Base-by-base conservation (phyloP, 1,140 invertebrate species). In the Cyclina sinensis region DNA sequence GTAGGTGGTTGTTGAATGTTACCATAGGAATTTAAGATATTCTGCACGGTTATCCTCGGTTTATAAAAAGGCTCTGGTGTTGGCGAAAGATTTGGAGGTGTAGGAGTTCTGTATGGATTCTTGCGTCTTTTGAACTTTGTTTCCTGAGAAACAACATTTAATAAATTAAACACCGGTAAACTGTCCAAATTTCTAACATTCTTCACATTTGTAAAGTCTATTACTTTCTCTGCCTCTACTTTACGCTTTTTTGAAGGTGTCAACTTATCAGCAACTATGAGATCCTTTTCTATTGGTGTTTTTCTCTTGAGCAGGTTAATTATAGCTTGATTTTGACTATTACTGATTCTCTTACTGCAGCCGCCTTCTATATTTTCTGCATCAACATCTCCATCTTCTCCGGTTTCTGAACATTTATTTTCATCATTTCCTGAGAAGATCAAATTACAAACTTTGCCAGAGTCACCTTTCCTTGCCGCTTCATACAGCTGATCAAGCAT, bases 401-500 rank as follows among this genome's bases (percentile, higher is more conserved):
- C 57, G 27, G 9, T 21, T 5, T 21, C 57, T 12, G 21, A n/a
- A n/a, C n/a, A n/a, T n/a, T n/a, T n/a, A n/a, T n/a, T n/a, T n/a
- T n/a, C n/a, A 37, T 37, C 39, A 35, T 54, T 46, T 54, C 30
- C 46, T 21, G 48, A 32, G 37, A 73, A 84, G 18, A 84, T 84
- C 59, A 84, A 39, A 51, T 84, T 51, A 51, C 37, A 68, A 0
- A 84, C 12, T 39, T 54, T 27, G 5, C 27, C 59, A 18, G 82
- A 73, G 24, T 84, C 68, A 3, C 68, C 82, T 16, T 74, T 24
- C n/a, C 12, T 21, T 11, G 82, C 82, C 16, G 82, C 82, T 51
- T 84, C 82, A 46, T 73, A 84, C 27, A 84, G 43, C 14, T 84
- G 39, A 27, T 84, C 82, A 21, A 84, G 65, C 21, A 84, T 68